A percentile compares a stretch with the other conserved stretches of the same genome.
phyloP scores from a whole-genome alignment of 2,113 vertebrate genomes.

The Nyctibius bracteatus region DNA sequence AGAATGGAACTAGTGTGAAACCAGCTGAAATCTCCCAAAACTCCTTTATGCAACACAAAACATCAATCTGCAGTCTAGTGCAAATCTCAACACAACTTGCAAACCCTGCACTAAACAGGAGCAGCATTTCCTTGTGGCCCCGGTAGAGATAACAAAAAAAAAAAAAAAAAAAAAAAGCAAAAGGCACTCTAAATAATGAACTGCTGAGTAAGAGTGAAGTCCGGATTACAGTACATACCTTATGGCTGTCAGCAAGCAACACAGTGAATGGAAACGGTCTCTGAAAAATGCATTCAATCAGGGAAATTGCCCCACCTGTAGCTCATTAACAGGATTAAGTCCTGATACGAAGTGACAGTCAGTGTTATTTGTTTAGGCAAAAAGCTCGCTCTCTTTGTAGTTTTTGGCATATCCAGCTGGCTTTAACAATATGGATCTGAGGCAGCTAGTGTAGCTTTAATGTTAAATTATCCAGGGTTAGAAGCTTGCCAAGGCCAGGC shows the following conservation, averaged over 20 bases:
- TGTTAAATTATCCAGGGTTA: conserved; percentile 60
- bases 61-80: neutral
- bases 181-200: conserved; percentile 7
- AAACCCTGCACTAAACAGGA: neutral
- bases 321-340: conserved; percentile 64
- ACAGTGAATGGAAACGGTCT: conserved; percentile 15
- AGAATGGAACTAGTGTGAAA: neutral
- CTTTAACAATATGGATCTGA: conserved; percentile 69
- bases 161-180: too few relatives aligned
- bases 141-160: neutral
- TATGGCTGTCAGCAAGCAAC: neutral
- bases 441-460: conserved; percentile 65
- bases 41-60: neutral
- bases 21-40: neutral
- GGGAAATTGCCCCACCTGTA: conserved; percentile 62
- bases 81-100: neutral
- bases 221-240: neutral
- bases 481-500: conserved; percentile 60
- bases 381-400: conserved; percentile 49
- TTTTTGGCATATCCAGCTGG: conserved; percentile 62
- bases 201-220: conserved; percentile 10
- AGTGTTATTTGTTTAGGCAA: conserved; percentile 69
- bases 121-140: neutral
- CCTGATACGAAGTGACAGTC: conserved; percentile 69
- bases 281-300: conserved; percentile 51